A percentile compares a stretch with the other conserved stretches of the same genome.
phyloP scores from a whole-genome alignment of 1,140 invertebrate genomes.

The Littorina saxatilis region DNA sequence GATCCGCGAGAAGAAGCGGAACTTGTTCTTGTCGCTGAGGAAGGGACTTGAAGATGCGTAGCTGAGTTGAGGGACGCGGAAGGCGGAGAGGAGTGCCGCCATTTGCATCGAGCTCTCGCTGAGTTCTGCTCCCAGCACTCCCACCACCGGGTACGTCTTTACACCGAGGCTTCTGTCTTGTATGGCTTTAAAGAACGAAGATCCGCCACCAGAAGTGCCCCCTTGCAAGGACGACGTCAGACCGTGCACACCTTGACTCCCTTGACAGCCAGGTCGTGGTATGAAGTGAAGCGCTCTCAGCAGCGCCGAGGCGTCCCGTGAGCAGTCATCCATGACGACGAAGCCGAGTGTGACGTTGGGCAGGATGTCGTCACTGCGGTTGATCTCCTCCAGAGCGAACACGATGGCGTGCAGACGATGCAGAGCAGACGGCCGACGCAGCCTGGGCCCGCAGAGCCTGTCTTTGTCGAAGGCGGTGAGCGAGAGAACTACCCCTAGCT shows the following conservation, averaged over 20 bases:
- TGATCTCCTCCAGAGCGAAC: constrained; percentile 85
- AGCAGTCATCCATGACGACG: constrained; percentile 86
- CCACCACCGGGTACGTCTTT: constrained; percentile 38
- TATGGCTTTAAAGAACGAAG: neutral
- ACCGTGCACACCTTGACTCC: neutral
- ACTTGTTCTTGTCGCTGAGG: constrained; percentile 48
- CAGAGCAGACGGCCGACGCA: constrained; percentile 77
- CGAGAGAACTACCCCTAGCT: constrained; percentile 52
- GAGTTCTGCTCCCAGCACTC: constrained; percentile 48
- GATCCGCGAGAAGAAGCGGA: constrained; percentile 49
- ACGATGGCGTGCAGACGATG: constrained; percentile 87
- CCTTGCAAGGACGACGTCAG: neutral
- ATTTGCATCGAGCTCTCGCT: constrained; percentile 83
- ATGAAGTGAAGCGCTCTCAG: constrained; percentile 87
- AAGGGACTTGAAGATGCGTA: constrained; percentile 46
- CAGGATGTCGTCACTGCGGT: constrained; percentile 76
- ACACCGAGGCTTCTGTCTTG: too few species aligned
- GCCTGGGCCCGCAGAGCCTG: constrained; percentile 14
- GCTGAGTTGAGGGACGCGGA: constrained; percentile 81
- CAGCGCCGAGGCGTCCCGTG: constrained; percentile 85
- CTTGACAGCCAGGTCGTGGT: constrained; percentile 11
- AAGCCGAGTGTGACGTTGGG: constrained; percentile 83
- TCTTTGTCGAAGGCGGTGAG: constrained; percentile 41
- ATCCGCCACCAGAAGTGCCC: too few species aligned
- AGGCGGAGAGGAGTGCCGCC: constrained; percentile 79